Evolutionary conservation across 2,888 invertebrate genomes (phyloP), one percentile per base, ranked within the genome.

Genomic region (Encarsia formosa): DNA sequence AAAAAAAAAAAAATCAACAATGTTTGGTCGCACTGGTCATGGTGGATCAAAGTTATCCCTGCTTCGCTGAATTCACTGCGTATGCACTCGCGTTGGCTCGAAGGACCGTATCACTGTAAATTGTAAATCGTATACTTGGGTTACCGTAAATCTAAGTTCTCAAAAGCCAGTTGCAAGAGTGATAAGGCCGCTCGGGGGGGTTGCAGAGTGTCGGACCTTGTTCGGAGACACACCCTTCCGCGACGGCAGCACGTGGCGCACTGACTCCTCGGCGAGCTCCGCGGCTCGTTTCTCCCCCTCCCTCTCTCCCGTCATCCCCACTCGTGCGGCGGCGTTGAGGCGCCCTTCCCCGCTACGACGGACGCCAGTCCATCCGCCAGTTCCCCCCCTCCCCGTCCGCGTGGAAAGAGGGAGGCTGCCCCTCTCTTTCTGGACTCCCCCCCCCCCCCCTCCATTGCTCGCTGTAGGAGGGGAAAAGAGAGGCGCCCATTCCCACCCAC

Each of bases 231-330:
- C 70, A 71, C 66, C 73, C 68, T 69, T 61, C 62, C 70, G 62
- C 67, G 61, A 65, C 70, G 73, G 64, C 73, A 73, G 73, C 73
- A 73, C 73, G 73, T 73, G 73, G 72, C 73, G 72, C 70, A 73
- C 73, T 73, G 73, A 71, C 70, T 70, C 68, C 66, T 69, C 67
- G 62, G 67, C 65, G 8, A 13, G 9, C 29, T 5, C 31, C 42
- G 42, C 13, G 31, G 19, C 19, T 18, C 19, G 16, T 22, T 18
- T 20, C 41, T 9, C 9, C 48, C 24, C 20, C 41, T 18, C 31
- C 24, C 40, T 9, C 24, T n/a, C 11, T 23, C 9, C 18, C 31
- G n/a, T 19, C 22, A n/a, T 16, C 20, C 43, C 38, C 51, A 45
- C 51, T 46, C 23, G 45, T 22, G 32, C 20, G 19, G 5, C 4